A percentile compares a stretch with the other conserved stretches of the same genome.
Conservation (phyloP, 92 coral and sea anemone species). For the Porites evermanni region DNA sequence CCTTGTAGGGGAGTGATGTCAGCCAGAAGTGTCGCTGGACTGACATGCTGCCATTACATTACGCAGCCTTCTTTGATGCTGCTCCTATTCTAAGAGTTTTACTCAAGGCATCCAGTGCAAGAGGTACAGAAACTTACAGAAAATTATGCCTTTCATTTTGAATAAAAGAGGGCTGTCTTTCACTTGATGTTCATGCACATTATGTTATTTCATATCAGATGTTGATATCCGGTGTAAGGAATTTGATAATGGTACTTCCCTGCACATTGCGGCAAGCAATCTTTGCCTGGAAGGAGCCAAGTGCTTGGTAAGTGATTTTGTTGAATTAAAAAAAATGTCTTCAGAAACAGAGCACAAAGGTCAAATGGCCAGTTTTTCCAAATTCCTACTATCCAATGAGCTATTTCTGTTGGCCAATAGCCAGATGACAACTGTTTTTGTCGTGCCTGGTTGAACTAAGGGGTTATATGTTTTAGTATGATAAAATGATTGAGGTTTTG, state of each 20-base stretch:
- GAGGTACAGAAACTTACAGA: conserved; percentile 53
- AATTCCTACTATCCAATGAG: no score
- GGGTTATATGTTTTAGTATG: no score
- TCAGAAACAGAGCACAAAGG: no score
- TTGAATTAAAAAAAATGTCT: no score
- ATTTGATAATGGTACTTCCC: conserved; percentile 94
- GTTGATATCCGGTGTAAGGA: conserved; percentile 91
- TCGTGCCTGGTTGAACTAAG: no score
- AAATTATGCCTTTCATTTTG: no score
- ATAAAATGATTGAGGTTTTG: no score
- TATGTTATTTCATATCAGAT: conserved; percentile 52
- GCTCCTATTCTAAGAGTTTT: conserved; percentile 86
- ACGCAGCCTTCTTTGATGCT: conserved; percentile 96
- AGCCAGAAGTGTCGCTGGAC: conserved; percentile 97
- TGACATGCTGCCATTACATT: conserved; percentile 97
- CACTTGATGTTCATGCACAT: no score
- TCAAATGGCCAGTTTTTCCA: no score
- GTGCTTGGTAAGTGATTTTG: conserved; percentile 73
- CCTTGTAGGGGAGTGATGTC: conserved; percentile 84
- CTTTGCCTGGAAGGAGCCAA: conserved; percentile 93
- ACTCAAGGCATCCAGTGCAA: conserved; percentile 85
- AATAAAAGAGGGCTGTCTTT: no score
- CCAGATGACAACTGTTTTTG: no score
- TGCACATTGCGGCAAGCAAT: conserved; percentile 94
- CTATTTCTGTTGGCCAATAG: no score